phyloP scores from a whole-genome alignment of 2,888 invertebrate genomes.

The Pristionchus mayeri region DNA sequence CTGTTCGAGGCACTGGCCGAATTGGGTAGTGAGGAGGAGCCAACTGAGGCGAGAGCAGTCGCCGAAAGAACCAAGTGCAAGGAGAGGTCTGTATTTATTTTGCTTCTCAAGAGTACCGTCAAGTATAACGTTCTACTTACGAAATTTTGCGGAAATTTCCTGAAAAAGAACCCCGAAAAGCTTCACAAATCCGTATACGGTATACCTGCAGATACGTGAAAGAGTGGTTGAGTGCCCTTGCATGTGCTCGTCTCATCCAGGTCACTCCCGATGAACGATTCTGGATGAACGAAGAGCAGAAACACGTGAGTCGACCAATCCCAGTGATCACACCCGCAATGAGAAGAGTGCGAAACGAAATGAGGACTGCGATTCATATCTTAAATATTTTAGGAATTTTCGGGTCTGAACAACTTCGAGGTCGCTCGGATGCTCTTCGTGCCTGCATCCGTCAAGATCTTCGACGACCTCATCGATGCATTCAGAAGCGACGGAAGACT shows the following conservation, averaged over 20 bases:
- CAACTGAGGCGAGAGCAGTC: slow-evolving; percentile 58
- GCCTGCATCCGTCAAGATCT: slow-evolving; percentile 7
- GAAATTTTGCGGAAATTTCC: background rate
- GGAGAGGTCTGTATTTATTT: slow-evolving; percentile 53
- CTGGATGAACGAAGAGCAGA: slow-evolving; percentile 52
- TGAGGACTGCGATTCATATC: background rate
- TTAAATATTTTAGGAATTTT: slow-evolving; percentile 41
- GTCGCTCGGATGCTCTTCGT: slow-evolving; percentile 36
- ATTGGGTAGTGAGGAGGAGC: slow-evolving; percentile 48
- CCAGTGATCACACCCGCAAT: too few species aligned
- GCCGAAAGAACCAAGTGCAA: slow-evolving; percentile 63
- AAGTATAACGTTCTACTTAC: too few species aligned
- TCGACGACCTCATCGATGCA: slow-evolving; percentile 34
- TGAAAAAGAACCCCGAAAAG: background rate
- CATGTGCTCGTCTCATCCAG: slow-evolving; percentile 56
- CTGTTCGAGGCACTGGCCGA: slow-evolving; percentile 47
- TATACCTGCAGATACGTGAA: slow-evolving; percentile 51
- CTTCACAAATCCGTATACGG: background rate
- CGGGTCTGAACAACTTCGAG: slow-evolving; percentile 44
- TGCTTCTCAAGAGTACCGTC: background rate
- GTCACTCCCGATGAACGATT: slow-evolving; percentile 55
- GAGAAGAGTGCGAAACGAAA: too few species aligned
- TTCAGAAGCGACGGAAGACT: slow-evolving; percentile 38
- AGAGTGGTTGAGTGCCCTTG: slow-evolving; percentile 55
- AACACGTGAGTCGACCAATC: slow-evolving; percentile 50